Evolutionary conservation across 1,140 invertebrate species (phyloP), one percentile per base, ranked within the genome.

Genomic region (Calosoma granatense): DNA sequence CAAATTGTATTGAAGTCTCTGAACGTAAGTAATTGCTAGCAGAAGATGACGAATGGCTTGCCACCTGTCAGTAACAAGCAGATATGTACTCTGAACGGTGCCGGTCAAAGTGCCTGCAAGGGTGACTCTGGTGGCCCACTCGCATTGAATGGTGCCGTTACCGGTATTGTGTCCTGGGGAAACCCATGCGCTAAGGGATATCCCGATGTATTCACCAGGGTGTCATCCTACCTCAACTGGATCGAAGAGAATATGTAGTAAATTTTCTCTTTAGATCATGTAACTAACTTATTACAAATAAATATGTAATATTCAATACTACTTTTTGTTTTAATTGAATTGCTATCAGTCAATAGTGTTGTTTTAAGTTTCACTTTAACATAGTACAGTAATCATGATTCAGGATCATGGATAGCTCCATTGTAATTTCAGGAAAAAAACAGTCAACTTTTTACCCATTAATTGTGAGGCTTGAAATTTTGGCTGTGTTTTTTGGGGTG

Each of bases 161-260:
- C 39, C 26, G 60, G 60, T 22, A 36, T 61, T 39, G 58, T 54
- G 22, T 61, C 61, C 22, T 62, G 47, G 55, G 54, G 51, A 21
- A 14, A 20, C 17, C 80, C 81, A 2, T 85, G 83, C 65, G 83
- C 81, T 14, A 61, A 59, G 26, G 80, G 79, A n/a, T 75, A 74
- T 56, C 83, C 83, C 1, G 83, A 84, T 59, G 81, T 86, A 2
- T 83, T 77, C 54, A 80, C 80, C 1, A 72, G 75, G 63, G 72
- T 82, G 15, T 67, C 65, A 4, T 64, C 68, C 1, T 80, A 76
- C 55, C 26, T 68, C 0, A 55, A 67, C 1, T 83, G 81, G 80
- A 77, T 83, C 1, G 21, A 67, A 14, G 22, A 23, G 15, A 56
- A 51, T 15, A 56, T 47, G 41, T 14, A 30, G 14, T 30, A 30